Conservation (phyloP, 2,113 vertebrate genomes). For the Hassar affinis region DNA sequence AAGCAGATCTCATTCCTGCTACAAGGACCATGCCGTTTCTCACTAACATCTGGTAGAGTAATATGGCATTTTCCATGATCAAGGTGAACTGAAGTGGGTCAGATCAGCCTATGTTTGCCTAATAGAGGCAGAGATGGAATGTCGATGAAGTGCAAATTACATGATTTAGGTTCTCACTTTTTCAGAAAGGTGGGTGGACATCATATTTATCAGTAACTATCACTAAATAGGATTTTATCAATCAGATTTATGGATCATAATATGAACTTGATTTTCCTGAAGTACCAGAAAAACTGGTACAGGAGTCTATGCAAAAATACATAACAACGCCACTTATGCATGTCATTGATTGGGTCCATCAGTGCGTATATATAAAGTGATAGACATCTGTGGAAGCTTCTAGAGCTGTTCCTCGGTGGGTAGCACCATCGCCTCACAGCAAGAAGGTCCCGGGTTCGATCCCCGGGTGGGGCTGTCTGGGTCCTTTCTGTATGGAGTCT, state of each 20-base stretch:
- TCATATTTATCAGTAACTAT: neutral
- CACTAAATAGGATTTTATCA: neutral
- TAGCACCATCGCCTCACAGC: too few relatives aligned
- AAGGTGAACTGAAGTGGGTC: neutral
- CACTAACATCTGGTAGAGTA: conserved; percentile 13
- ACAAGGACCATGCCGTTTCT: conserved; percentile 7
- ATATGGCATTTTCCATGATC: conserved; percentile 21
- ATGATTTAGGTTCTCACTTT: neutral
- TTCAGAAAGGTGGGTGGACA: neutral
- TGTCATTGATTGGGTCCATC: too few relatives aligned
- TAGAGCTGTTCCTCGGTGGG: too few relatives aligned
- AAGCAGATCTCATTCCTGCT: conserved; percentile 9
- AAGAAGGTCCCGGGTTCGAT: too few relatives aligned
- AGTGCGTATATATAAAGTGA: too few relatives aligned
- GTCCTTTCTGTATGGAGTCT: too few relatives aligned
- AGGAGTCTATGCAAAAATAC: too few relatives aligned
- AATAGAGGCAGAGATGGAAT: neutral
- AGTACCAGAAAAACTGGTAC: too few relatives aligned
- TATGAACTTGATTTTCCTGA: too few relatives aligned
- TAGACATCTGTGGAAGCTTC: too few relatives aligned
- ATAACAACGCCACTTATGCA: too few relatives aligned
- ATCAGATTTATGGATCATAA: neutral
- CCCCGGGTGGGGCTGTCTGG: too few relatives aligned
- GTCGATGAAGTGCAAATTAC: neutral
- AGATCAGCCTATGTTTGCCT: conserved; percentile 2